phyloP scores from a whole-genome alignment of 2,888 invertebrate species.

The Mimachlamys varia region DNA sequence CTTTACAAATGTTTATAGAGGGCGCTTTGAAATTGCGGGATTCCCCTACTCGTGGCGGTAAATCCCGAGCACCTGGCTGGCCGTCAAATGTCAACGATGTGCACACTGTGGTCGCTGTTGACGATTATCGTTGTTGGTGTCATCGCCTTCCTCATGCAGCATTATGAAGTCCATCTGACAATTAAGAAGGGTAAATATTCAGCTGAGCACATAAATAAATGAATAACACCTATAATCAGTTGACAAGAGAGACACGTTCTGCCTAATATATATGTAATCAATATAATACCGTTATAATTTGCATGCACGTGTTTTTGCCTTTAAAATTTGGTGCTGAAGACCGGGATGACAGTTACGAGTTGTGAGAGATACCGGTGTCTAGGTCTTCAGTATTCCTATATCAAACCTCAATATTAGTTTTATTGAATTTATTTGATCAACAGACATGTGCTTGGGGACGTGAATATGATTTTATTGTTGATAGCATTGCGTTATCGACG shows the following conservation, averaged over 20 bases:
- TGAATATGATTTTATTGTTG: too few species aligned
- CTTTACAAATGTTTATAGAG: background rate
- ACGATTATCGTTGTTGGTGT: background rate
- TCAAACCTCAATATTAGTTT: too few species aligned
- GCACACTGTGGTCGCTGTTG: background rate
- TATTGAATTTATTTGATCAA: too few species aligned
- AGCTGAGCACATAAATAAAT: background rate
- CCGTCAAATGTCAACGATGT: constrained; percentile 28
- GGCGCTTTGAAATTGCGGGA: background rate
- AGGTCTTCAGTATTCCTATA: too few species aligned
- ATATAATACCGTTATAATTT: background rate
- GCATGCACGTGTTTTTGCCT: background rate
- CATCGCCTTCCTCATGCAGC: background rate
- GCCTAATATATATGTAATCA: too few species aligned
- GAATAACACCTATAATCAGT: background rate
- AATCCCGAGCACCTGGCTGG: background rate
- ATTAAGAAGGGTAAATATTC: constrained; percentile 8
- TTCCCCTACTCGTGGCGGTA: constrained; percentile 28
- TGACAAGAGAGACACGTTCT: too few species aligned
- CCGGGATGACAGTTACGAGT: background rate
- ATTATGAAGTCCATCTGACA: background rate
- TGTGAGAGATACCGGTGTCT: background rate
- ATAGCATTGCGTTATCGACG: too few species aligned
- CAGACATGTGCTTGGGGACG: too few species aligned
- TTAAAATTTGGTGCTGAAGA: background rate